phyloP scores from a whole-genome alignment of 2,888 invertebrate species.

The Mechanitis messenoides region DNA sequence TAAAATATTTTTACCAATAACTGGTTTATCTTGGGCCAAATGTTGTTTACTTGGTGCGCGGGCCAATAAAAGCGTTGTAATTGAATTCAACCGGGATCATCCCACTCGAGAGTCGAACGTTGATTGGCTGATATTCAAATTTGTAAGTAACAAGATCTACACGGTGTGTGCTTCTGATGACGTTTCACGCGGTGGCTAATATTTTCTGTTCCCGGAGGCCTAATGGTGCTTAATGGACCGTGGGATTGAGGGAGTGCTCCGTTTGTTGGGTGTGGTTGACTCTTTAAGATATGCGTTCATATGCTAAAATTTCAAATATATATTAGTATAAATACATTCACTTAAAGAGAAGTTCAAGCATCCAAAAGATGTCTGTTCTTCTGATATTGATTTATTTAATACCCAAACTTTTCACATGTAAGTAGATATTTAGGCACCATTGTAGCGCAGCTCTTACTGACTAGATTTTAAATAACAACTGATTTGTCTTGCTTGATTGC shows the following conservation, averaged over 20 bases:
- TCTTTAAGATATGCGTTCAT: constrained; percentile 1
- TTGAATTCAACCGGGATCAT: constrained; percentile 57
- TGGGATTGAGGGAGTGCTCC: constrained; percentile 55
- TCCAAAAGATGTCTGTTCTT: too few species aligned
- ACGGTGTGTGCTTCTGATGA: constrained; percentile 58
- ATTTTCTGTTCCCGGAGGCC: constrained; percentile 60
- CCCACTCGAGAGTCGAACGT: constrained; percentile 50
- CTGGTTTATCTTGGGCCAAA: constrained; percentile 13
- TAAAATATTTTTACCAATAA: constrained; percentile 1
- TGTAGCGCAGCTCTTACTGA: too few species aligned
- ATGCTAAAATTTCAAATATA: background rate
- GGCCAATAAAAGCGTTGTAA: constrained; percentile 44
- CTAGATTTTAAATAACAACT: too few species aligned
- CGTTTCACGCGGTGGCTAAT: constrained; percentile 67
- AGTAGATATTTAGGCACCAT: too few species aligned
- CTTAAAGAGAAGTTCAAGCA: too few species aligned
- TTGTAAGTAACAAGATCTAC: constrained; percentile 60
- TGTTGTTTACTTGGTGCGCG: constrained; percentile 36
- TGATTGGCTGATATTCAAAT: constrained; percentile 76
- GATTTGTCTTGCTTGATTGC: too few species aligned
- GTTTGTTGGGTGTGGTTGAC: constrained; percentile 29
- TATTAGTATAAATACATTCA: too few species aligned
- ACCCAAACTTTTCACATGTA: too few species aligned
- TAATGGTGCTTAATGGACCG: constrained; percentile 50
- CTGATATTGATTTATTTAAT: too few species aligned